Conservation (phyloP, 2,888 invertebrate genomes). For the Blastobasis adustella region DNA sequence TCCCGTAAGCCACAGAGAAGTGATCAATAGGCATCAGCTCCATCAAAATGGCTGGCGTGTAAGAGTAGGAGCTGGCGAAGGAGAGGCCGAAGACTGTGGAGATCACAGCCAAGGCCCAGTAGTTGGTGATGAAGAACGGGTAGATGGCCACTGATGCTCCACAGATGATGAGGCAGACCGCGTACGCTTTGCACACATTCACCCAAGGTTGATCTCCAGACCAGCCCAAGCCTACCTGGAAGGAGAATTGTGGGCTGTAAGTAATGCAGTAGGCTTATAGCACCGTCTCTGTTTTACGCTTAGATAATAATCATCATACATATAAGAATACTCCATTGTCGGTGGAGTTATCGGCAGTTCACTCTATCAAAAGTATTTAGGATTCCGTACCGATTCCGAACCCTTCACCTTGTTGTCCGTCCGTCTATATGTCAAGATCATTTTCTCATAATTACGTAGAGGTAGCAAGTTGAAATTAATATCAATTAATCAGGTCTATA, state of each 20-base stretch:
- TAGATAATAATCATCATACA: too few relatives aligned
- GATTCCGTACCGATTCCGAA: too few relatives aligned
- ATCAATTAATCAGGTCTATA: too few relatives aligned
- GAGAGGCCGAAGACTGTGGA: conserved; percentile 88
- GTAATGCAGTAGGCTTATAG: too few relatives aligned
- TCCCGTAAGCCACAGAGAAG: conserved; percentile 94
- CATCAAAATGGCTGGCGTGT: conserved; percentile 92
- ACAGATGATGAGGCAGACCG: conserved; percentile 81
- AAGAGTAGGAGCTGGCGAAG: conserved; percentile 92
- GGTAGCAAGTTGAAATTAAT: too few relatives aligned
- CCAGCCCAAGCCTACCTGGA: conserved; percentile 86
- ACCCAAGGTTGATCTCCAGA: conserved; percentile 91
- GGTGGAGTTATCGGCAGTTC: too few relatives aligned
- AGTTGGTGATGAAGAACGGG: conserved; percentile 70
- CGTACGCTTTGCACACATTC: conserved; percentile 88
- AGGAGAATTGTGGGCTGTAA: neutral
- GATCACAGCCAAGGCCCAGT: conserved; percentile 55
- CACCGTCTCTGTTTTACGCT: too few relatives aligned
- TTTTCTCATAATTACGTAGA: too few relatives aligned
- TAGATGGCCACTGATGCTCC: conserved; percentile 77
- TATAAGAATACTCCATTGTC: too few relatives aligned
- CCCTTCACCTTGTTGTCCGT: too few relatives aligned
- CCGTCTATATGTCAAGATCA: too few relatives aligned
- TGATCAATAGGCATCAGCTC: conserved; percentile 91
- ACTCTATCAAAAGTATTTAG: too few relatives aligned